Conservation (phyloP, 2,888 invertebrate genomes). For the Drosophila koepferae region DNA sequence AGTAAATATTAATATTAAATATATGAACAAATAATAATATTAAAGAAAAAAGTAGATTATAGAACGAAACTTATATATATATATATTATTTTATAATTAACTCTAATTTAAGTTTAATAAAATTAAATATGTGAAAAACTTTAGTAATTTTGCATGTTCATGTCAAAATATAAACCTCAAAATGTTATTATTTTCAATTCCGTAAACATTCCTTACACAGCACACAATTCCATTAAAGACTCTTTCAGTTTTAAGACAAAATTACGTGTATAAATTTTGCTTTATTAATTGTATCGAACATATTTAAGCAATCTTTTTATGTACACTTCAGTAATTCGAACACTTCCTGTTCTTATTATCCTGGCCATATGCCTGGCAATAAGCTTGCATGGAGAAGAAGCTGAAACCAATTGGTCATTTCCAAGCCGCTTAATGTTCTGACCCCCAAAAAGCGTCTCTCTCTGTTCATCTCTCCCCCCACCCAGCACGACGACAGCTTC, state of each 20-base stretch:
- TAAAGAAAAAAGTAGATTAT: too few relatives aligned
- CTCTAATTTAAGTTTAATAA: not conserved
- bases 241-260: not conserved
- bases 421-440: constrained; percentile 36
- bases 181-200: not conserved
- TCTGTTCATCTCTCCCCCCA: not conserved
- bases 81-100: too few relatives aligned
- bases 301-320: constrained; percentile 12
- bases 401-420: constrained; percentile 42
- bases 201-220: not conserved
- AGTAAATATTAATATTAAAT: too few relatives aligned
- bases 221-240: not conserved
- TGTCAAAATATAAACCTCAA: not conserved
- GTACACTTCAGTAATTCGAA: constrained; percentile 20
- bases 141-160: not conserved
- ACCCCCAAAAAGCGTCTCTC: not conserved
- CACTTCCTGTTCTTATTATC: constrained; percentile 32
- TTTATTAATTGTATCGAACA: constrained; percentile 1
- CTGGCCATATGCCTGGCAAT: constrained; percentile 27
- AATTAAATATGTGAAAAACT: not conserved
- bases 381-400: constrained; percentile 8
- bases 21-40: too few relatives aligned
- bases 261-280: not conserved
- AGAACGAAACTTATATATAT: too few relatives aligned
- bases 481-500: constrained; percentile 32